Percentiles rank a stretch among this genome's conserved stretches.
Evolutionary conservation across 2,113 vertebrate species (phyloP).

Genomic region (Tenrec ecaudatus): DNA sequence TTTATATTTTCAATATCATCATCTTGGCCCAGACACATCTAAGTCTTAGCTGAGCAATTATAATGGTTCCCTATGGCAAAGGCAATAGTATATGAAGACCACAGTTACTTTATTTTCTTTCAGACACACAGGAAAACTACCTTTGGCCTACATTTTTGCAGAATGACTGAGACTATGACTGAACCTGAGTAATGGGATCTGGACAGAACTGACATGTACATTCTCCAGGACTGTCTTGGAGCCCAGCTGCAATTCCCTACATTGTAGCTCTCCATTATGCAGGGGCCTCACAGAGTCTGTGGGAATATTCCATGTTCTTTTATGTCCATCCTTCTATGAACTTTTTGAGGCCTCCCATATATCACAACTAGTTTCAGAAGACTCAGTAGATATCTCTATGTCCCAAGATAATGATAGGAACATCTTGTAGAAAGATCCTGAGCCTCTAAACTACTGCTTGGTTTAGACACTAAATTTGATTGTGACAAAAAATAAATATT

Average conservation of each 20-base stretch:
- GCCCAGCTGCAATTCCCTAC: background rate
- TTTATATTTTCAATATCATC: background rate
- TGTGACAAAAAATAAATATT: background rate
- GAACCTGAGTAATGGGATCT: background rate
- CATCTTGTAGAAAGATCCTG: background rate
- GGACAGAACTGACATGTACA: background rate
- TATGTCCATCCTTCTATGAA: no score
- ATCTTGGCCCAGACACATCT: background rate
- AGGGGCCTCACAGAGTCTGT: no score
- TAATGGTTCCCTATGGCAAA: background rate
- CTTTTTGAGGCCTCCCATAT: background rate
- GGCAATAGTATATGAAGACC: background rate
- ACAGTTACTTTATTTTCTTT: background rate
- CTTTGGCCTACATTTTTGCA: background rate
- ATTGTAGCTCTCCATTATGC: background rate
- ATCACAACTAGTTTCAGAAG: background rate
- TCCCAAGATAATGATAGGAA: background rate
- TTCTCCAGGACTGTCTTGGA: background rate
- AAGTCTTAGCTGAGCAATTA: background rate
- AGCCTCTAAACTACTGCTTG: background rate
- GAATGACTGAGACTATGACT: background rate
- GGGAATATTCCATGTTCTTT: no score
- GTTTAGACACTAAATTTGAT: background rate
- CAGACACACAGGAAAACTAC: background rate
- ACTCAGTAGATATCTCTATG: background rate